These are phyloP conservation scores for Synergus gifuensis DNA, from an alignment of 2,888 invertebrate species.

Conservation along the genomic window DNA sequence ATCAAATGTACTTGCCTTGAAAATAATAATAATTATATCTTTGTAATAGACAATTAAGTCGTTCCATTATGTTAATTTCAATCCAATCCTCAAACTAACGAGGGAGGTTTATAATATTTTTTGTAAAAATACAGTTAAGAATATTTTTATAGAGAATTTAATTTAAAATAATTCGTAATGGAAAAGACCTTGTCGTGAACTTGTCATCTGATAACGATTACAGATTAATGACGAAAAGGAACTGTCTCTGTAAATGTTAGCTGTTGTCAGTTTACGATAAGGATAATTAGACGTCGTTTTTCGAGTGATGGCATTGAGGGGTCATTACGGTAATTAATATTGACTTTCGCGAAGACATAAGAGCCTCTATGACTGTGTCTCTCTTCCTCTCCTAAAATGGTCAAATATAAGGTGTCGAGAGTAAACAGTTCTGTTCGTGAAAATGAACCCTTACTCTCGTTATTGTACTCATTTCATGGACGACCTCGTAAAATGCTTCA, in stretches of 20 bases:
- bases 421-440: constrained; percentile 36
- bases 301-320: background rate
- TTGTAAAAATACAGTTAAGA: too few species aligned
- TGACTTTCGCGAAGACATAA: constrained; percentile 9
- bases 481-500: constrained; percentile 38
- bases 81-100: background rate
- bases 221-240: background rate
- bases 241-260: background rate
- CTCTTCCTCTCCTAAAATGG: constrained; percentile 10
- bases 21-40: too few species aligned
- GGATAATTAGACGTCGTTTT: constrained; percentile 5
- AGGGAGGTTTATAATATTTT: background rate
- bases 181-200: background rate
- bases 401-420: constrained; percentile 34
- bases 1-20: too few species aligned
- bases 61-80: background rate
- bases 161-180: background rate
- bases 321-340: constrained; percentile 32
- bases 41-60: too few species aligned
- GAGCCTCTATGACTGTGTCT: background rate
- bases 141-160: background rate
- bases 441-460: constrained; percentile 37
- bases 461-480: constrained; percentile 39
- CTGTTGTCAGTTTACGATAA: background rate
- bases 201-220: background rate